Percentiles rank a stretch among this genome's conserved stretches.
phyloP scores from a whole-genome alignment of 1,140 invertebrate genomes.

The Arctopsyche grandis region DNA sequence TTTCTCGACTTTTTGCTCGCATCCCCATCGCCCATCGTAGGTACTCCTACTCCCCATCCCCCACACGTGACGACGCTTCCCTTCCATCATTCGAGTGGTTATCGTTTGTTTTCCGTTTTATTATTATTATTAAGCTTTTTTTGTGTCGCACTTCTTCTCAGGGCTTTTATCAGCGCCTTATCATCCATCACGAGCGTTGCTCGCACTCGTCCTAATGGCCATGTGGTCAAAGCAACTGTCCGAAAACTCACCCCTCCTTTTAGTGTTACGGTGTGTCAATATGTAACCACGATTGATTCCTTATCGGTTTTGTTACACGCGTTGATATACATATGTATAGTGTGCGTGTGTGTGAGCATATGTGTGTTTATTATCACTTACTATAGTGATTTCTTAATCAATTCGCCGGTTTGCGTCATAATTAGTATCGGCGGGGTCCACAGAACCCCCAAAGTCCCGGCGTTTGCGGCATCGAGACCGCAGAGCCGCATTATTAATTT shows the following conservation, averaged over 20 bases:
- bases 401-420: not conserved
- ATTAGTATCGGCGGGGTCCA: constrained; percentile 9
- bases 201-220: constrained; percentile 28
- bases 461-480: constrained; percentile 11
- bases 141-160: not conserved
- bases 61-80: not conserved
- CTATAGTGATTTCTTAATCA: not conserved
- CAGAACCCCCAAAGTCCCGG: too few species aligned
- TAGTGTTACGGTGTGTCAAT: too few species aligned
- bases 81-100: constrained; percentile 20
- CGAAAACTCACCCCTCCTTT: too few species aligned
- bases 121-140: not conserved
- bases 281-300: too few species aligned
- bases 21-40: not conserved
- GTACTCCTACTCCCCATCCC: not conserved
- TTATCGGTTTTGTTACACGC: too few species aligned
- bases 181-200: constrained; percentile 32
- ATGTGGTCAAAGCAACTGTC: constrained; percentile 2
- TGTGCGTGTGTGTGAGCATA: too few species aligned
- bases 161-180: constrained; percentile 34
- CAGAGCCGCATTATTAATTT: constrained; percentile 53
- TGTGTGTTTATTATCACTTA: not conserved
- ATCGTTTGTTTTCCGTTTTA: constrained; percentile 30
- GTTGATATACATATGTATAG: too few species aligned
- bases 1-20: constrained; percentile 6